Base-by-base conservation (phyloP, 2,888 invertebrate species). In the Dromius quadrimaculatus region DNA sequence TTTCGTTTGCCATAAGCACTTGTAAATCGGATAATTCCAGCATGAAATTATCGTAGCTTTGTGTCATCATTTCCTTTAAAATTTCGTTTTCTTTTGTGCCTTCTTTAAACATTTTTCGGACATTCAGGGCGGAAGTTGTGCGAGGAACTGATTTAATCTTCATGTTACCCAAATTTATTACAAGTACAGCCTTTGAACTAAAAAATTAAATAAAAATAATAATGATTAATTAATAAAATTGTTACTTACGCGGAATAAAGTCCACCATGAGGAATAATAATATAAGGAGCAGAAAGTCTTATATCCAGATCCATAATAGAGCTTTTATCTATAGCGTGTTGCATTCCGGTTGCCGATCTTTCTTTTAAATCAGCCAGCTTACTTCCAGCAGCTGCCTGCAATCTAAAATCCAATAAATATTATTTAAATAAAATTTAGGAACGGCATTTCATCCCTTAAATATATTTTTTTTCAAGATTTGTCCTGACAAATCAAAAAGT, bases 291-390 rank as follows among this genome's bases (percentile, higher is more conserved):
- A 78, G 92, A 89, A 34, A 98, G 86, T 78, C 93, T 88, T 1
- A 99, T 88, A 76, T 93, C 88, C 9, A 96, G 82, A 75, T 96
- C 94, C 11, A 96, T 83, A 4, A 76, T 66, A 0, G 89, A 87
- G 77, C 93, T 94, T 75, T 91, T 87, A 69, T 96, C 92, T 57
- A 99, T 93, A 0, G 97, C 93, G 78, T 96, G 92, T 78, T 97
- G 95, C 81, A 99, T 87, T 1, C 98, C 97, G 2, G 95, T 86
- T 0, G 96, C 91, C 0, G 98, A 97, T 82, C 93, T 93, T 80
- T 95, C 93, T 82, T 95, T 97, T 65, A 98, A 87, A 75, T 93
- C 92, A 32, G 91, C 91, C 62, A 98, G 84, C 77, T 91, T 90
- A 64, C 90, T 89, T 71, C 90, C 90, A 0, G 98, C 98, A 1